Evolutionary conservation across 2,113 vertebrate genomes (phyloP), one percentile per base, ranked within the genome.

Genomic region (Progne subis): DNA sequence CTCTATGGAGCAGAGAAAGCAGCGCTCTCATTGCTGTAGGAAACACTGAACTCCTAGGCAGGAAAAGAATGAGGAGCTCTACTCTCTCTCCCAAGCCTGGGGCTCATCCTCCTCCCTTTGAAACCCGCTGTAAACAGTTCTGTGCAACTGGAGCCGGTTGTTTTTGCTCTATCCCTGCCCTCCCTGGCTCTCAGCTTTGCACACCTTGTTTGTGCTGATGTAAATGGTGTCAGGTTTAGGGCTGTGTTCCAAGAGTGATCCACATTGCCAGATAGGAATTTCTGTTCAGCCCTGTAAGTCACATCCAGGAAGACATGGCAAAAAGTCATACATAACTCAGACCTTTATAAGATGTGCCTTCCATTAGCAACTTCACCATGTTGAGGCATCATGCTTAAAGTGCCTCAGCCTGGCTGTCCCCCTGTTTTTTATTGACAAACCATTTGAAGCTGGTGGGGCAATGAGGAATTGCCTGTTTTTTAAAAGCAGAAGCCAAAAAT

Each of bases 331-430:
- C 56, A 29, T 55, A 81, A 0, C 2, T 37, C 37, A 37, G 37
- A 37, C 37, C 37, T 37, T 37, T 37, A 37, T 37, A 56, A 47
- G 46, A 31, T 14, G 1, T 13, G 49, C 25, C 39, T 81, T 64
- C 50, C 52, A 8, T 43, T 31, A 43, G 59, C 26, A 86, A 0
- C 24, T 39, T 74, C 12, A 11, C 47, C 14, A 15, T 11, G 14
- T 24, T 21, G 29, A 70, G 52, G 24, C n/a, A 18, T 32, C 0
- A 0, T 53, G 18, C 31, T 68, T 34, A 1, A 49, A 56, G 60
- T 53, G 55, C 44, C 37, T 69, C 18, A 39, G 6, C 24, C 53
- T 63, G 43, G 29, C 39, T 43, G 13, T 31, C 17, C 23, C 53
- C 23, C 9, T 50, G 19, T 0, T 31, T 53, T 59, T 60, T 39